Conservation (phyloP, 1,140 invertebrate species). For the Homalodisca vitripennis region DNA sequence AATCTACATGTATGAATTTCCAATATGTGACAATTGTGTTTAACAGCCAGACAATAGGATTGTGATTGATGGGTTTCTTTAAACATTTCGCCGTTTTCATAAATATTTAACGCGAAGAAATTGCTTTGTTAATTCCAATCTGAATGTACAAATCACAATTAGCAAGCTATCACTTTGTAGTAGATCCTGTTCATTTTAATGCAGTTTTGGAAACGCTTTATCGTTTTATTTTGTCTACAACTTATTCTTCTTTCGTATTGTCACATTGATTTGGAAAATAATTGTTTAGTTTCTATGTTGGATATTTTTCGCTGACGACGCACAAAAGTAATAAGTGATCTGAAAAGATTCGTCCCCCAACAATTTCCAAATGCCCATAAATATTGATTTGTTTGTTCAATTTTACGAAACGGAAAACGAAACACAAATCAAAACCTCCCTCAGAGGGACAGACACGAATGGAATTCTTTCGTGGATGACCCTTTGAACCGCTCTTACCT, state of each 20-base stretch:
- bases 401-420: too few relatives aligned
- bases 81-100: neutral
- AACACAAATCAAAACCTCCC: neutral
- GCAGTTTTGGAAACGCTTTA: neutral
- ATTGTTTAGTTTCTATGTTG: too few relatives aligned
- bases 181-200: neutral
- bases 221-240: neutral
- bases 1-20: conserved; percentile 21
- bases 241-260: neutral
- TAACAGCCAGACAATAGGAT: neutral
- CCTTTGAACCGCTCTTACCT: neutral
- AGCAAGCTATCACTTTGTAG: neutral
- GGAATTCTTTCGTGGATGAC: neutral
- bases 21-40: conserved; percentile 5
- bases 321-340: too few relatives aligned
- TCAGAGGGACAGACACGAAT: neutral
- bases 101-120: conserved; percentile 6
- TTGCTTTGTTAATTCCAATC: neutral
- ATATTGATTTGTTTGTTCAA: too few relatives aligned
- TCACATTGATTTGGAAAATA: neutral
- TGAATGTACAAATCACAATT: neutral
- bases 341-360: too few relatives aligned
- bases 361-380: too few relatives aligned
- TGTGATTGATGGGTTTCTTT: conserved; percentile 13
- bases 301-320: too few relatives aligned